These are phyloP conservation scores for Sphenopsis melanotis DNA, from an alignment of 2,797 vertebrate species.

Conservation along the genomic window DNA sequence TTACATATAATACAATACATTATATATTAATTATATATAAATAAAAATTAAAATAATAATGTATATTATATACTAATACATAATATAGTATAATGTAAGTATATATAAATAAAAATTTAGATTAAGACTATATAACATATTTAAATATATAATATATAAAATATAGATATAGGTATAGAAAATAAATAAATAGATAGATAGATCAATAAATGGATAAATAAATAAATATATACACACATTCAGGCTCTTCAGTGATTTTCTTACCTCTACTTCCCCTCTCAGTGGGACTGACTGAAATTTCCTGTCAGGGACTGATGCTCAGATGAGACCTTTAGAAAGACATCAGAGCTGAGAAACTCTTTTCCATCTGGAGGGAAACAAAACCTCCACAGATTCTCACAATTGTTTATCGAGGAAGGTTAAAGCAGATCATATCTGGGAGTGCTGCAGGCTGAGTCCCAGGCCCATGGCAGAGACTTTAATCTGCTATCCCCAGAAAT, in stretches of 20 bases:
- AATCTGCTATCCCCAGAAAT: neutral
- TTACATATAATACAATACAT: too few species aligned
- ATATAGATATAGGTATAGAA: too few species aligned
- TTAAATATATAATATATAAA: too few species aligned
- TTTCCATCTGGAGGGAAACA: constrained; percentile 24
- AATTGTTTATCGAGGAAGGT: constrained; percentile 11
- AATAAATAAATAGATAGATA: too few species aligned
- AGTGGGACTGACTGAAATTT: neutral
- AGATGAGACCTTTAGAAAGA: neutral
- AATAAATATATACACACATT: too few species aligned
- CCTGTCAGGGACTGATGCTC: neutral
- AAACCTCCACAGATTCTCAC: neutral
- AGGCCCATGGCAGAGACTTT: neutral
- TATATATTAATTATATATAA: too few species aligned
- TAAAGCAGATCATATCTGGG: neutral
- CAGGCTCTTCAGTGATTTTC: neutral
- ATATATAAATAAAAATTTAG: neutral
- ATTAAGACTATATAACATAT: neutral
- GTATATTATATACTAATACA: too few species aligned
- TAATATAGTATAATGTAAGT: too few species aligned
- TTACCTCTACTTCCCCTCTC: neutral
- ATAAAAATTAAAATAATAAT: too few species aligned
- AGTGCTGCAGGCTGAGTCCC: neutral
- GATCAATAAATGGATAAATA: too few species aligned
- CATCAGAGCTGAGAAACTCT: neutral